Conservation (phyloP, 2,797 vertebrate genomes). For the Rhinoraja longicauda region DNA sequence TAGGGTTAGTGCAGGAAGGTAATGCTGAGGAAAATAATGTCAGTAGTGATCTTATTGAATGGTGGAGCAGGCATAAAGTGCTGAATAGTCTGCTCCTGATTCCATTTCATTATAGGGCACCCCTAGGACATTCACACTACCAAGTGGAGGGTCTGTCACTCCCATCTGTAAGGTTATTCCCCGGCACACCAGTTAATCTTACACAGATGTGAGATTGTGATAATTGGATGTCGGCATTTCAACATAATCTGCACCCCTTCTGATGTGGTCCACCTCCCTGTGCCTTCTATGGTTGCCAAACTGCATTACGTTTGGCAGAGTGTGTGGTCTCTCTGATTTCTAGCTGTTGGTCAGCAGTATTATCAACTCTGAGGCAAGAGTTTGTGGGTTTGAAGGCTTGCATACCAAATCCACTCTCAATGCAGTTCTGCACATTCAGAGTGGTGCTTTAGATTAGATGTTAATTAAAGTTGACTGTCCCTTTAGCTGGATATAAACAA, state of each 20-base stretch:
- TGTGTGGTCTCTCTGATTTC: background rate
- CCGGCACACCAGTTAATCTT: background rate
- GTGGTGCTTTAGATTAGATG: background rate
- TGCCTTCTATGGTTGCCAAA: background rate
- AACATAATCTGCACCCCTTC: background rate
- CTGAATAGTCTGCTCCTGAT: too few relatives aligned
- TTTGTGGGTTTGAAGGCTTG: background rate
- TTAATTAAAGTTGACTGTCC: background rate
- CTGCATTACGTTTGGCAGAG: background rate
- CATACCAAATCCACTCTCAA: background rate
- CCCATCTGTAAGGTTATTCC: background rate
- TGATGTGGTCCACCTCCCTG: background rate
- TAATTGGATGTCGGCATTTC: background rate
- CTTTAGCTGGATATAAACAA: background rate
- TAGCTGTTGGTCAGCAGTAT: background rate
- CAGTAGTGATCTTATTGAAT: too few relatives aligned
- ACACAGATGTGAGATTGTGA: background rate
- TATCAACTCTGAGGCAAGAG: background rate
- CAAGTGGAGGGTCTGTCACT: background rate
- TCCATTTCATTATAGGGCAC: background rate
- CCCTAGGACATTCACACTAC: background rate
- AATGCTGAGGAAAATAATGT: too few relatives aligned
- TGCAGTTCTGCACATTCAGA: background rate
- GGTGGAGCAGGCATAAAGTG: too few relatives aligned
- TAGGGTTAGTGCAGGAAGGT: too few relatives aligned